These are phyloP conservation scores for Propithecus coquereli DNA, from an alignment of 2,113 vertebrate species.

Conservation along the genomic window DNA sequence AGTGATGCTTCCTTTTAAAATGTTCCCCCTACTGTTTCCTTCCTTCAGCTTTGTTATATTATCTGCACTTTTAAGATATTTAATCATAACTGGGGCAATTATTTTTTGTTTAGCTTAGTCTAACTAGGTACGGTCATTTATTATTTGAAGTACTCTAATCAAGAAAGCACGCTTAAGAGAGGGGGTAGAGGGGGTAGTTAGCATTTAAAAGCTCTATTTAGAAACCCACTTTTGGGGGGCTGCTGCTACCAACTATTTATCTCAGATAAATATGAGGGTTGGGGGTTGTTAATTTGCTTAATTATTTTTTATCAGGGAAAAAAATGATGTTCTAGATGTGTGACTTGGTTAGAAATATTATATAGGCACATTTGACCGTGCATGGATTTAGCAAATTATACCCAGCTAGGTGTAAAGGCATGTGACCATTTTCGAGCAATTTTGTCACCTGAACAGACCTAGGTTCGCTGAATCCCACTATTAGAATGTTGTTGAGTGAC, in stretches of 20 bases:
- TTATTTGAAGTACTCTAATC: neutral
- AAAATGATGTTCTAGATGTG: neutral
- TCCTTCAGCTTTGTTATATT: neutral
- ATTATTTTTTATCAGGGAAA: neutral
- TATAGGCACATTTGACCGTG: neutral
- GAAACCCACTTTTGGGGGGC: neutral
- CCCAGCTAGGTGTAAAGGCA: too few relatives aligned
- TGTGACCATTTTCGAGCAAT: neutral
- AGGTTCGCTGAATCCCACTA: neutral
- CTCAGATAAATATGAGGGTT: neutral
- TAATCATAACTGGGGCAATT: neutral
- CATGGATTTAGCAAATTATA: neutral
- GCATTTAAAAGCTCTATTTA: neutral
- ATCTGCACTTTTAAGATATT: neutral
- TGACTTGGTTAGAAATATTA: neutral
- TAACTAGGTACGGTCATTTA: neutral
- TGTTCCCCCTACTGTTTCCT: rapidly evolving
- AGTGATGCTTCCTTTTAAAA: neutral
- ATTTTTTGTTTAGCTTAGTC: neutral
- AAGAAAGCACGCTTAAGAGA: neutral
- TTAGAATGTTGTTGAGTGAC: neutral
- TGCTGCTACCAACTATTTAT: neutral
- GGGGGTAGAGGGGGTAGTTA: neutral
- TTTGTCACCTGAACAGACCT: neutral
- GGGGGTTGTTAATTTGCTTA: neutral